Base-by-base conservation (phyloP, 2,888 invertebrate genomes). In the Acanthoscelides obtectus region DNA sequence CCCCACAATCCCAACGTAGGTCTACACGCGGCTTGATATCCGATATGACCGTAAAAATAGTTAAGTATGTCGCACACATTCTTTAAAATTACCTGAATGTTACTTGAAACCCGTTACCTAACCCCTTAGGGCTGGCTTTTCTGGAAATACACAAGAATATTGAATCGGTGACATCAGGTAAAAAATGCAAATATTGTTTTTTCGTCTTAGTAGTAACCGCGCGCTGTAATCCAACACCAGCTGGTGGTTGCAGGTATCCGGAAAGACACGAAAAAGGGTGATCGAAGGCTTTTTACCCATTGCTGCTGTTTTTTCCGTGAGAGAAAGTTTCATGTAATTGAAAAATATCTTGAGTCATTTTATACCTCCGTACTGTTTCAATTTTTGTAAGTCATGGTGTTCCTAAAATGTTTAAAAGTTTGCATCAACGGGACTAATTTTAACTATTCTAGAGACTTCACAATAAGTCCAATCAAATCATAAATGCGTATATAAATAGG, bases 61-160 rank as follows among this genome's bases (percentile, higher is more conserved):
- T 75, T 76, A 76, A 76, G 72, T 75, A 76, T 76, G 76, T 76
- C 76, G 68, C 76, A 76, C 76, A 76, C 74, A 72, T 75, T 75
- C 72, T 67, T 27, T 20, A 63, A 64, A 63, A 67, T 69, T 76
- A 76, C 76, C 76, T 74, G 76, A 69, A 66, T 72, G 73, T 73
- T 75, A 76, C 75, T 75, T 73, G 75, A 76, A 72, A 75, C 72
- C 75, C 71, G 72, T 75, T 74, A 68, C 69, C 66, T 67, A 72
- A 75, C 75, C 75, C 75, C 74, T 76, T 75, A 45, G 45, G 45
- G 3, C 45, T 45, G 45, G 3, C 45, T 45, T 73, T 73, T 71
- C 73, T 73, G 71, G 63, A 71, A 75, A 76, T 73, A 74, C 70
- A 70, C 72, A 72, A 71, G 72, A 76, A 75, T 71, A 73, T 75